Evolutionary conservation across 2,113 vertebrate genomes (phyloP).

Genomic region (Hucho hucho): DNA sequence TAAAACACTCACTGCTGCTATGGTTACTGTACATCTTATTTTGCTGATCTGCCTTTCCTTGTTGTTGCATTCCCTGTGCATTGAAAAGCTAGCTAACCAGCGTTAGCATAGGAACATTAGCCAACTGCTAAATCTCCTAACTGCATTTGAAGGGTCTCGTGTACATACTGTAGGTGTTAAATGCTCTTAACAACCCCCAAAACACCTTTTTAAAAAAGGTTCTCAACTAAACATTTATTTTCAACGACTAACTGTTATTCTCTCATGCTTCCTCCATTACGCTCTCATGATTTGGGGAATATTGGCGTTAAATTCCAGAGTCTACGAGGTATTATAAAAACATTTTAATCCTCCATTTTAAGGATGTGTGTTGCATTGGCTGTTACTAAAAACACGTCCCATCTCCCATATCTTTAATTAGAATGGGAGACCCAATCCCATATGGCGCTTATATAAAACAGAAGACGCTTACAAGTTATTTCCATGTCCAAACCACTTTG

Average conservation of each 20-base stretch:
- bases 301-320: background rate
- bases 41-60: too few species aligned
- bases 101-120: background rate
- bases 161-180: too few species aligned
- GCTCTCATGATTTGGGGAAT: background rate
- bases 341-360: background rate
- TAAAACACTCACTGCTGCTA: too few species aligned
- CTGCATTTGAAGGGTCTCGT: background rate
- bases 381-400: background rate
- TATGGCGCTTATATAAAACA: constrained; percentile 12
- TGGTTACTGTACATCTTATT: too few species aligned
- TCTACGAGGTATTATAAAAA: background rate
- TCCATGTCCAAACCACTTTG: constrained; percentile 26
- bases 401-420: background rate
- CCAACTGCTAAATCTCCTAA: background rate
- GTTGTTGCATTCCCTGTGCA: too few species aligned
- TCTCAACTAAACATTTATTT: background rate
- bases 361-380: background rate
- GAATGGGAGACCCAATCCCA: background rate
- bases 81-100: too few species aligned
- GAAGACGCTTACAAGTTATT: constrained; percentile 23
- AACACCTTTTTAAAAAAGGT: background rate
- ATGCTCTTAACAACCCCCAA: background rate
- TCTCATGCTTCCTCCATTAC: constrained; percentile 1
- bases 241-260: background rate